Percentiles rank a stretch among this genome's conserved stretches.
Evolutionary conservation across 2,113 vertebrate species (phyloP).

Genomic region (human): GRCh38 chr4:120002501-120003000

Average conservation of each 20-base stretch:
- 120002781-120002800: neutral
- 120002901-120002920: neutral
- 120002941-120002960: neutral
- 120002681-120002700: neutral
- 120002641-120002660: neutral
- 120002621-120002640: neutral
- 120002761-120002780: neutral
- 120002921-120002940: neutral
- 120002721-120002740: neutral
- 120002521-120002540: neutral
- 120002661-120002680: neutral
- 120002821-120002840: neutral
- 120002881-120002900: neutral
- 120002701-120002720: neutral
- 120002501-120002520: neutral
- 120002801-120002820: neutral
- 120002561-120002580: neutral
- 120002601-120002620: neutral
- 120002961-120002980: neutral
- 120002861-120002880: neutral
- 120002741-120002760: neutral
- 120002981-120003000: neutral
- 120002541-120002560: neutral
- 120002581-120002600: neutral
- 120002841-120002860: neutral